Conservation (phyloP, 2,888 invertebrate genomes). For the Steinernema hermaphroditum region DNA sequence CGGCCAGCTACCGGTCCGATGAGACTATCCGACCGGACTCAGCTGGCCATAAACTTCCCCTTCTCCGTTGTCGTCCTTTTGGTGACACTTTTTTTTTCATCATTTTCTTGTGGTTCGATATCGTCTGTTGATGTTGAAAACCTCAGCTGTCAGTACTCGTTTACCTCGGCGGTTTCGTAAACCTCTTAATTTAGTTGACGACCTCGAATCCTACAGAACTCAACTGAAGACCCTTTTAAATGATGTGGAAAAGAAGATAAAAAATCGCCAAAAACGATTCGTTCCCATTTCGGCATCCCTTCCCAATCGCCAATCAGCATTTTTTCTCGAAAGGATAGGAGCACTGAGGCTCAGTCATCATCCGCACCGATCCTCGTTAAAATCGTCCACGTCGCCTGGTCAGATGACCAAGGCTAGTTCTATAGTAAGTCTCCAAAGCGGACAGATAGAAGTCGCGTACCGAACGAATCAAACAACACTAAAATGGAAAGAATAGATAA, state of each 20-base stretch:
- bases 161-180: background rate
- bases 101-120: background rate
- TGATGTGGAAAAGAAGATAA: conserved; percentile 36
- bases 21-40: conserved; percentile 13
- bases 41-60: conserved; percentile 12
- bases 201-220: conserved; percentile 28
- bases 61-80: background rate
- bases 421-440: conserved; percentile 33
- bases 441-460: too few species aligned
- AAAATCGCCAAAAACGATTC: conserved; percentile 34
- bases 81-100: background rate
- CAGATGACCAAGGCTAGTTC: conserved; percentile 34
- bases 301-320: conserved; percentile 52
- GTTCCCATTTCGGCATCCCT: conserved; percentile 50
- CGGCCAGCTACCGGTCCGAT: conserved; percentile 31
- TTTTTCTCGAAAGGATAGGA: conserved; percentile 48
- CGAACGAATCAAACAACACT: too few species aligned
- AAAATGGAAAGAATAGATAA: too few species aligned
- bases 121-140: background rate
- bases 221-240: conserved; percentile 32
- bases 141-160: background rate
- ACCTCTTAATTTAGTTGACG: background rate
- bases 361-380: conserved; percentile 22
- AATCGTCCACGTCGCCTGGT: background rate
- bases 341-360: conserved; percentile 42